Conservation (phyloP, 1,140 invertebrate species). For the Drosophila simulans region DNA sequence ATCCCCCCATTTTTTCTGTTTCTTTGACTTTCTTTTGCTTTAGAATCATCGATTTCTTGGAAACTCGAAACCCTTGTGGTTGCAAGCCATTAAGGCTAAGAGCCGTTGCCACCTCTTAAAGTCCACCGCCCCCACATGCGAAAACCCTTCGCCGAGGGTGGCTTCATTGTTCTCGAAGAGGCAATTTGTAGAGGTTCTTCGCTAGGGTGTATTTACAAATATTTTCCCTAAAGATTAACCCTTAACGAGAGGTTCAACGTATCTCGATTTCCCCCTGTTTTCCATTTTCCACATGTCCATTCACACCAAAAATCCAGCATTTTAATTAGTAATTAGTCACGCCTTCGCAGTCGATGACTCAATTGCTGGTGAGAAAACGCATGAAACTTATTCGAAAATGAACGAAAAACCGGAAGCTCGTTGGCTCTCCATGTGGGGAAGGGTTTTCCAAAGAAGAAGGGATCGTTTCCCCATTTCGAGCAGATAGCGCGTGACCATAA, state of each 20-base stretch:
- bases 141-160: constrained; percentile 22
- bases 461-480: constrained; percentile 24
- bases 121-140: constrained; percentile 8
- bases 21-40: constrained; percentile 25
- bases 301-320: constrained; percentile 59
- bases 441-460: constrained; percentile 27
- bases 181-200: constrained; percentile 46
- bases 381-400: constrained; percentile 58
- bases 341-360: constrained; percentile 57
- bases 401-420: constrained; percentile 49
- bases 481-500: constrained; percentile 43
- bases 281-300: constrained; percentile 4
- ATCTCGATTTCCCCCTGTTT: constrained; percentile 4
- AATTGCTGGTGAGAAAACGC: constrained; percentile 47
- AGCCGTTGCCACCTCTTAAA: constrained; percentile 49
- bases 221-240: constrained; percentile 47
- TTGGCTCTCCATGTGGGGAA: constrained; percentile 19
- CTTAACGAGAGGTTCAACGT: constrained; percentile 19
- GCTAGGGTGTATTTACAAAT: constrained; percentile 56
- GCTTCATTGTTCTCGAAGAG: constrained; percentile 45
- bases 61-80: constrained; percentile 48
- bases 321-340: constrained; percentile 77
- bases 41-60: constrained; percentile 42
- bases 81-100: constrained; percentile 43
- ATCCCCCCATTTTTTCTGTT: constrained; percentile 3